These are phyloP conservation scores for Patella depressa DNA, from an alignment of 2,888 invertebrate genomes.

Conservation along the genomic window DNA sequence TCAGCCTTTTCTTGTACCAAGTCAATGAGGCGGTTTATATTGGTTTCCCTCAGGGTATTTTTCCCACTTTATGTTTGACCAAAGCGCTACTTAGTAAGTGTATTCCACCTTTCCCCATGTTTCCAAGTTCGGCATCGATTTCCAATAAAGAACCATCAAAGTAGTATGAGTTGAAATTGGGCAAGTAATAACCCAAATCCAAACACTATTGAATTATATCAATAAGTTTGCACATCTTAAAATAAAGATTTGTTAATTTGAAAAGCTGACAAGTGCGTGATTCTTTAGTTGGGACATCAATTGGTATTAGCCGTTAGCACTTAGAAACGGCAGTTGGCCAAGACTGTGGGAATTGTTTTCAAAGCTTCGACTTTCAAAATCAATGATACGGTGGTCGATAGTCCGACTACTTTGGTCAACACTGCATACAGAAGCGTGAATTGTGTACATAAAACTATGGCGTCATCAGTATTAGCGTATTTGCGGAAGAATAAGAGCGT, in stretches of 20 bases:
- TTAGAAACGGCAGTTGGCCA: conserved; percentile 2
- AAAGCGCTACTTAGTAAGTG: background rate
- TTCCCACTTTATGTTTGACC: conserved; percentile 5
- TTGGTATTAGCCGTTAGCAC: background rate
- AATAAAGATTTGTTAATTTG: no score
- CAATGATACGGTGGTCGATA: conserved; percentile 7
- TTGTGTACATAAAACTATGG: background rate
- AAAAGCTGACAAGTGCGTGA: no score
- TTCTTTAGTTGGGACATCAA: background rate
- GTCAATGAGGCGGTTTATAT: conserved; percentile 1
- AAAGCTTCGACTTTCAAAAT: conserved; percentile 8
- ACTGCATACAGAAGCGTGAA: background rate
- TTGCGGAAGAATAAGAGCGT: no score
- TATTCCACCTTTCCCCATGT: background rate
- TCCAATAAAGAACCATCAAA: conserved; percentile 6
- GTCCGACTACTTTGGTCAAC: background rate
- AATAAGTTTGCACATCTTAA: no score
- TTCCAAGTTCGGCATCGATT: conserved; percentile 5
- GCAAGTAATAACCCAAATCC: background rate
- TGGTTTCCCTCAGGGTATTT: background rate
- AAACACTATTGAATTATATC: no score
- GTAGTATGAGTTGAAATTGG: background rate
- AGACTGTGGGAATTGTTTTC: conserved; percentile 1
- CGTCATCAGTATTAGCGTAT: background rate
- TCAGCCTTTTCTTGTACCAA: background rate